Evolutionary conservation across 2,797 vertebrate genomes (phyloP).

Genomic region (Morus bassanus): DNA sequence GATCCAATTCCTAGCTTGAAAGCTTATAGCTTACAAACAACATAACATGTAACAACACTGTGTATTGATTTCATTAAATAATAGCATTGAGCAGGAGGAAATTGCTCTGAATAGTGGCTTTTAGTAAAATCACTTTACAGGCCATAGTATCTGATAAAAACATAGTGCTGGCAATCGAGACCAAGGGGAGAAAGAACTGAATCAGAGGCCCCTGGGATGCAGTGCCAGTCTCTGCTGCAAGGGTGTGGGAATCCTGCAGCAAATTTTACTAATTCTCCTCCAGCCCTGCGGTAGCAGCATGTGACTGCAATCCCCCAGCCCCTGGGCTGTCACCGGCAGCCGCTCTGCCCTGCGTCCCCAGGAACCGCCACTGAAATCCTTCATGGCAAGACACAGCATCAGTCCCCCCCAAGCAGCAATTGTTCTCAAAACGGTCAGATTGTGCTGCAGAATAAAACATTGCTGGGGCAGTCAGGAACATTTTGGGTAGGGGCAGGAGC

Average conservation of each 20-base stretch:
- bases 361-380: background rate
- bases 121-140: conserved; percentile 51
- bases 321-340: background rate
- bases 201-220: conserved; percentile 18
- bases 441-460: background rate
- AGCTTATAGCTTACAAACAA: conserved; percentile 44
- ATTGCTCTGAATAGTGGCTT: background rate
- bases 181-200: conserved; percentile 43
- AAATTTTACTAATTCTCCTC: conserved; percentile 58
- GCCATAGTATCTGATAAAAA: background rate
- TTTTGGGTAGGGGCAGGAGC: background rate
- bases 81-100: background rate
- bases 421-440: background rate
- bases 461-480: background rate
- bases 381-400: background rate
- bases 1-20: conserved; percentile 23
- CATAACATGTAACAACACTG: background rate
- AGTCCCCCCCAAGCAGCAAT: background rate
- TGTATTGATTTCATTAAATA: conserved; percentile 63
- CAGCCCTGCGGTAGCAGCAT: conserved; percentile 42
- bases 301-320: conserved; percentile 34
- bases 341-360: background rate
- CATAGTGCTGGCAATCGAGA: background rate
- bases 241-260: conserved; percentile 50
- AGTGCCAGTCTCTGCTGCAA: conserved; percentile 31